Conservation (phyloP, 2,113 vertebrate species). For the Paedocypris sp. region DNA sequence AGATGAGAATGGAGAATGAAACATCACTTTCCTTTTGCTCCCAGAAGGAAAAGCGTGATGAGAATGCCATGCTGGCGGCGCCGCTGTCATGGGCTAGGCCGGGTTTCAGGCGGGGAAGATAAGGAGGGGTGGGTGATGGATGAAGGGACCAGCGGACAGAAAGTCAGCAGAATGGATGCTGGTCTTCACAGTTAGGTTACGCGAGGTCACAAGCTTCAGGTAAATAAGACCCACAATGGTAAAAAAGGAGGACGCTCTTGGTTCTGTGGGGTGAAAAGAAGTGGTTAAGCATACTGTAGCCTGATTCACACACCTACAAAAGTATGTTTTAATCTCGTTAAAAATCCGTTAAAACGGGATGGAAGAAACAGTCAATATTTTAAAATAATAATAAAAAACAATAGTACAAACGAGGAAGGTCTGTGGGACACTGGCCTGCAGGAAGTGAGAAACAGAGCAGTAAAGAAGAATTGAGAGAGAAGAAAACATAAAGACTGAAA, state of each 20-base stretch:
- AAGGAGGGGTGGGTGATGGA: slow-evolving; percentile 22
- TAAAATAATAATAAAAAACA: too few species aligned
- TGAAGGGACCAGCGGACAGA: slow-evolving; percentile 26
- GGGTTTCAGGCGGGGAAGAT: slow-evolving; percentile 36
- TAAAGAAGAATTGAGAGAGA: too few species aligned
- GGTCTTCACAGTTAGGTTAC: slow-evolving; percentile 10
- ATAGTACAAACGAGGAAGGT: too few species aligned
- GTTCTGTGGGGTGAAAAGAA: slow-evolving; percentile 29
- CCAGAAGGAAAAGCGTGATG: slow-evolving; percentile 97
- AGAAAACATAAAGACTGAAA: too few species aligned
- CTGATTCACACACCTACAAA: not conserved
- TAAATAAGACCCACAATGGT: slow-evolving; percentile 23
- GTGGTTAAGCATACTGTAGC: not conserved
- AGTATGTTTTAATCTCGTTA: too few species aligned
- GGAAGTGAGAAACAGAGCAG: too few species aligned
- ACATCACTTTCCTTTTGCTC: slow-evolving; percentile 93
- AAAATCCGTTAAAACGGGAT: too few species aligned
- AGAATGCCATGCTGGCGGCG: slow-evolving; percentile 80
- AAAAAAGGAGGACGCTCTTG: slow-evolving; percentile 25
- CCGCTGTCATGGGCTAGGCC: slow-evolving; percentile 60
- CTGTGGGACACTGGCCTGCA: too few species aligned
- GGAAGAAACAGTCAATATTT: too few species aligned
- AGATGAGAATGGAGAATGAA: slow-evolving; percentile 39
- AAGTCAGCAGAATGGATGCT: slow-evolving; percentile 13
- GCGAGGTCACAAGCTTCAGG: slow-evolving; percentile 30